Percentiles rank a stretch among this genome's conserved stretches.
Evolutionary conservation across 2,888 invertebrate species (phyloP).

Genomic region (Amblyjoppa proteus): DNA sequence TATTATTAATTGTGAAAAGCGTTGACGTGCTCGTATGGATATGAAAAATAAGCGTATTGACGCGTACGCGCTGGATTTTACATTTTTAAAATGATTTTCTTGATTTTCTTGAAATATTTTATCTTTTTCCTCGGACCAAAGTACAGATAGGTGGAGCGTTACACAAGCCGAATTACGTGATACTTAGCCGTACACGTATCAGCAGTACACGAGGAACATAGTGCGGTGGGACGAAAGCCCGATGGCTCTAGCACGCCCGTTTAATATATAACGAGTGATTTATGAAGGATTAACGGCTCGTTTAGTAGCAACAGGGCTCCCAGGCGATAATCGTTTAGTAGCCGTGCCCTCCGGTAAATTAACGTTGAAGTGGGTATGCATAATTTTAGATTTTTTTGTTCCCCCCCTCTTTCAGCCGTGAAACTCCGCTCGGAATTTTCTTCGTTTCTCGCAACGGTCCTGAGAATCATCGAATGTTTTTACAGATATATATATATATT

Average conservation of each 20-base stretch:
- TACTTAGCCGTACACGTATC: background rate
- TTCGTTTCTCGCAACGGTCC: constrained; percentile 10
- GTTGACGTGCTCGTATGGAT: background rate
- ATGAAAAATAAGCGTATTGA: constrained; percentile 37
- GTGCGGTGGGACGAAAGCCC: constrained; percentile 8
- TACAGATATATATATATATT: too few relatives aligned
- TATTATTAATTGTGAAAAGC: constrained; percentile 50
- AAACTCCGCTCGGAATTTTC: background rate
- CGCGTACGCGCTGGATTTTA: background rate
- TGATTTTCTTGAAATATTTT: constrained; percentile 1
- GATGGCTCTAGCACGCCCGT: constrained; percentile 55
- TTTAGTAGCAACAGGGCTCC: constrained; percentile 46
- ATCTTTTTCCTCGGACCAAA: background rate
- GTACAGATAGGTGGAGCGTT: constrained; percentile 35
- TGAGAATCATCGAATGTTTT: background rate
- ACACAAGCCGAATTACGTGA: constrained; percentile 3
- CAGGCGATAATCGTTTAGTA: constrained; percentile 52
- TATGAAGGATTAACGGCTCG: constrained; percentile 60
- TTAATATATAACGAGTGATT: constrained; percentile 59
- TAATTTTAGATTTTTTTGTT: constrained; percentile 6
- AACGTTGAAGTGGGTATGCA: constrained; percentile 36
- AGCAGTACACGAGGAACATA: background rate
- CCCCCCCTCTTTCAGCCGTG: background rate
- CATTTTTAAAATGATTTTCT: background rate
- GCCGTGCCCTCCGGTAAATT: constrained; percentile 25